A percentile compares a stretch with the other conserved stretches of the same genome.
Evolutionary conservation across 2,797 vertebrate species (phyloP).

Genomic region (Anguilla marmorata): DNA sequence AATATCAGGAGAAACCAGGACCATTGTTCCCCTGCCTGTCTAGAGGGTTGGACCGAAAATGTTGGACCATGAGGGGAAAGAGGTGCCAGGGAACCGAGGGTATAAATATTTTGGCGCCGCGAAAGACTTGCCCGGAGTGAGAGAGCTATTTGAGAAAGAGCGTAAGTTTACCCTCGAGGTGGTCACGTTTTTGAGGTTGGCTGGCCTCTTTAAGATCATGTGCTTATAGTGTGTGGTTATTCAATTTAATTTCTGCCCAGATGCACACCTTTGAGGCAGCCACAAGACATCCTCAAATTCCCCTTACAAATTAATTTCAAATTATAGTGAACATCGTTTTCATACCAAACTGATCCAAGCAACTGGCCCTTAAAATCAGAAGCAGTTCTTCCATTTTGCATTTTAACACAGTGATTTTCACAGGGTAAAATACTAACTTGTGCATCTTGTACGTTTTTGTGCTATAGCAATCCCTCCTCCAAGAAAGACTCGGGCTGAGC

Average conservation of each 20-base stretch:
- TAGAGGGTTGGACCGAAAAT: slow-evolving; percentile 92
- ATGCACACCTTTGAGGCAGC: background rate
- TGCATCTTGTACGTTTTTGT: background rate
- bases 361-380: background rate
- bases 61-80: slow-evolving; percentile 94
- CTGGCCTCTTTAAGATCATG: background rate
- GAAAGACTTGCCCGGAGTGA: slow-evolving; percentile 90
- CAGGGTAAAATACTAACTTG: background rate
- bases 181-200: background rate
- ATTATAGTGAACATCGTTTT: background rate
- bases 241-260: background rate
- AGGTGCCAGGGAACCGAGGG: slow-evolving; percentile 93
- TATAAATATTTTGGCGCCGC: slow-evolving; percentile 98
- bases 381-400: background rate
- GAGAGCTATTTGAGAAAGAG: slow-evolving; percentile 95
- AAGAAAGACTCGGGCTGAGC: slow-evolving; percentile 88
- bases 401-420: background rate
- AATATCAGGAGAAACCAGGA: background rate
- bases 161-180: slow-evolving; percentile 72
- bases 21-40: slow-evolving; percentile 7
- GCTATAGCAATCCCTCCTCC: slow-evolving; percentile 82
- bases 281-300: background rate
- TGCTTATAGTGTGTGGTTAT: background rate
- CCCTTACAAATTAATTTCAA: background rate
- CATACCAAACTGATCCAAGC: background rate